Conservation (phyloP, 1,140 invertebrate species). For the Plectrocnemia conspersa region DNA sequence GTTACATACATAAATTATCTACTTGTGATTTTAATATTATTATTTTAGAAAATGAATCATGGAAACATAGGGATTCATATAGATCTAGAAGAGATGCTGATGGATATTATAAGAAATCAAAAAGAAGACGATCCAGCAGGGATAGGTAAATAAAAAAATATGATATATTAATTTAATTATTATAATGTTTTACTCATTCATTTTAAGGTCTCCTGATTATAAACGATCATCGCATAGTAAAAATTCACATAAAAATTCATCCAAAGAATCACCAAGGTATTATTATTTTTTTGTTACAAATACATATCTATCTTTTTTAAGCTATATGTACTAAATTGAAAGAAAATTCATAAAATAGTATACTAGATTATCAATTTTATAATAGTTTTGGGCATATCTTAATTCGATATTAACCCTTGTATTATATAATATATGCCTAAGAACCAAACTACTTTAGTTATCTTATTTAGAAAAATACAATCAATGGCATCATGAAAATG, state of each 20-base stretch:
- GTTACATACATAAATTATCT: not conserved
- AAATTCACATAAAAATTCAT: slow-evolving; percentile 15
- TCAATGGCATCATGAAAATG: too few relatives aligned
- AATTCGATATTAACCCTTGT: too few relatives aligned
- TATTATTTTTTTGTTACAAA: not conserved
- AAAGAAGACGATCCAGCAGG: slow-evolving; percentile 20
- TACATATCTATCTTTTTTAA: too few relatives aligned
- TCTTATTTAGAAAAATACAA: too few relatives aligned
- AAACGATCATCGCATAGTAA: slow-evolving; percentile 25
- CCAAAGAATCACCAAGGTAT: slow-evolving; percentile 7
- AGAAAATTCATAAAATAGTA: too few relatives aligned
- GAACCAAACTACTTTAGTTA: too few relatives aligned
- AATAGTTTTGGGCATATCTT: too few relatives aligned
- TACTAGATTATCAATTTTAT: too few relatives aligned
- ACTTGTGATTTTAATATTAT: too few relatives aligned
- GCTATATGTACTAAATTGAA: too few relatives aligned
- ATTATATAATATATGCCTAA: too few relatives aligned
- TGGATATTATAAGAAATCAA: slow-evolving; percentile 28
- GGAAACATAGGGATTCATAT: slow-evolving; percentile 16
- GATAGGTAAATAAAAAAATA: slow-evolving; percentile 16
- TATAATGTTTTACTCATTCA: not conserved
- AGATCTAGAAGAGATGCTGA: slow-evolving; percentile 20
- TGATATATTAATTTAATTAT: not conserved
- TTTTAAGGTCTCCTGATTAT: slow-evolving; percentile 18
- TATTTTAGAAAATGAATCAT: slow-evolving; percentile 5